Percentiles rank a stretch among this genome's conserved stretches.
phyloP scores from a whole-genome alignment of 2,797 vertebrate genomes.

The Dromococcyx pavoninus region DNA sequence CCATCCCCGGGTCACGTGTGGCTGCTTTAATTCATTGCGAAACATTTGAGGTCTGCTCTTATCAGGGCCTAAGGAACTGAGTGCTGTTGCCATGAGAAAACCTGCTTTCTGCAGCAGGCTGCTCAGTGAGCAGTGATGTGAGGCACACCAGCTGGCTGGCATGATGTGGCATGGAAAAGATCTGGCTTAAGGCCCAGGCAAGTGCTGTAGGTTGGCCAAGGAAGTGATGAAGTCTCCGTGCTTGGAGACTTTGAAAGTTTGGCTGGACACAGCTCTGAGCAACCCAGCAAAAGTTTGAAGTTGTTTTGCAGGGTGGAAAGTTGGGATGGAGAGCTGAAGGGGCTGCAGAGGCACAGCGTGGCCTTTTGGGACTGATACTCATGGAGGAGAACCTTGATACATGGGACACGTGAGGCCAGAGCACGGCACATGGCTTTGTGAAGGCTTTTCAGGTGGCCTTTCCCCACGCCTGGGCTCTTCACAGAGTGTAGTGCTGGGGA shows the following conservation, averaged over 20 bases:
- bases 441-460: background rate
- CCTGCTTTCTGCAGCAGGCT: background rate
- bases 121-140: background rate
- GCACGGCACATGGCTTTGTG: background rate
- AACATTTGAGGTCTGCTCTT: background rate
- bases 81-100: background rate
- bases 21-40: background rate
- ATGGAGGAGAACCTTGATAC: accelerated
- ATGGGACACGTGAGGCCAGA: accelerated
- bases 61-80: background rate
- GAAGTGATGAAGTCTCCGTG: background rate
- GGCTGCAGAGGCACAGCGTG: accelerated
- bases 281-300: background rate
- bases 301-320: background rate
- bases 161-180: background rate
- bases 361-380: background rate
- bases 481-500: background rate
- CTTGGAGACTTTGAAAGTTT: background rate
- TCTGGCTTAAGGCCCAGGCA: background rate
- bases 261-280: background rate
- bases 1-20: background rate
- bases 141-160: background rate
- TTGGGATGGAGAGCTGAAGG: background rate
- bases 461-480: background rate
- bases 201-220: background rate